Base-by-base conservation (phyloP, 2,797 vertebrate genomes). In the Phataginus tetradactyla region DNA sequence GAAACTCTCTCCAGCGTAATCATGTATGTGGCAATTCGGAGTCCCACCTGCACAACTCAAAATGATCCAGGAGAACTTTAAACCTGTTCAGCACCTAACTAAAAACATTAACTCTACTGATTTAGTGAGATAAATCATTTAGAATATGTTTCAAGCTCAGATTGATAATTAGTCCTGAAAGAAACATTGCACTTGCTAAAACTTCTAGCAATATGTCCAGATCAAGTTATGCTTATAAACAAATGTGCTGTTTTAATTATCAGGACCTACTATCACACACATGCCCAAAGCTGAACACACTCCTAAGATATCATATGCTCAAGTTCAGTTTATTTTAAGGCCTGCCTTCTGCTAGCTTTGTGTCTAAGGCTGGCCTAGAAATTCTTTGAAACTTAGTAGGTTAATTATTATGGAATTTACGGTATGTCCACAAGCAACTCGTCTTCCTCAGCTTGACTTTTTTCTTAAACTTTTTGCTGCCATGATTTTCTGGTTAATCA, bases 201-300 rank as follows among this genome's bases (percentile, higher is more conserved):
- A 85, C 87, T 93, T 94, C 57, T 92, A 91, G 71, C 53, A 95
- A 61, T 97, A 95, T 68, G 66, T n/a, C 64, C 53, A 51, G 86
- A 23, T 93, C 89, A 96, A 94, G 88, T 96, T 94, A 94, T 88
- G 90, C 81, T 96, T 93, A 97, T 77, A 97, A 97, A 97, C 84
- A 91, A 94, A 71, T 92, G 90, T 96, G 20, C 78, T 97, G 78
- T 18, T 90, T 97, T 96, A 96, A 90, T 98, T 95, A 95, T 34
- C 93, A 79, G 84, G 92, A 13, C 17, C 32, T 78, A 96, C 63
- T 97, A 97, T 96, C 93, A 90, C 97, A 97, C 29, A 71, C 17
- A 80, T 97, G 98, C 98, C 94, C 90, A 90, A 98, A 91, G 83
- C 49, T 72, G 81, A 96, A 90, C 93, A 39, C 32, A 57, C 68